Evolutionary conservation across 92 coral and sea anemone species (phyloP).

Genomic region (Umimayanthus chanpuru): DNA sequence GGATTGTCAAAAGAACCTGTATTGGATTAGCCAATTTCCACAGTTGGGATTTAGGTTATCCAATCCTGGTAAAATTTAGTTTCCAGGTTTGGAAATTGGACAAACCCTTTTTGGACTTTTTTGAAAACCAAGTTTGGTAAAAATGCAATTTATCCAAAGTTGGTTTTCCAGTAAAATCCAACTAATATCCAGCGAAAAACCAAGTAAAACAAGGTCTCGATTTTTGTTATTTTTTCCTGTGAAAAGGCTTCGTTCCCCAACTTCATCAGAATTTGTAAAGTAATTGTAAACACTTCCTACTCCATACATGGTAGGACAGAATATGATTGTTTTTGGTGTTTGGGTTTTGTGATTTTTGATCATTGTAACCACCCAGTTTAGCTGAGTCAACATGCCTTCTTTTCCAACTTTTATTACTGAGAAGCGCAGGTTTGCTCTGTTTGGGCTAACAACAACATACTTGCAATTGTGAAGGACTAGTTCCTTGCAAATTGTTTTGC

Average conservation of each 20-base stretch:
- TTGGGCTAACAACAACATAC: constrained; percentile 54
- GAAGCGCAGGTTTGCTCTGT: constrained; percentile 43
- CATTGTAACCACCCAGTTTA: constrained; percentile 56
- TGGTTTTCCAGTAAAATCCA: neutral
- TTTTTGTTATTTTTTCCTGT: constrained; percentile 2
- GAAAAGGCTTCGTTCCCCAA: no score
- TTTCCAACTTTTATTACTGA: constrained; percentile 30
- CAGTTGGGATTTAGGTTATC: constrained; percentile 1
- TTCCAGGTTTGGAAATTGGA: neutral
- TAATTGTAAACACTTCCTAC: constrained; percentile 57
- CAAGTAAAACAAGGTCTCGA: neutral
- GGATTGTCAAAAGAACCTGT: neutral
- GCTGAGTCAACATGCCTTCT: constrained; percentile 37
- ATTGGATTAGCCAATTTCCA: constrained; percentile 1
- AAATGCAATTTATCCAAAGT: constrained; percentile 1
- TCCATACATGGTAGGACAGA: constrained; percentile 59
- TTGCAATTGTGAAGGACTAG: constrained; percentile 30
- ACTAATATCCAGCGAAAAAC: neutral
- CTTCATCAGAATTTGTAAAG: no score
- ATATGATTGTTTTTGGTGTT: constrained; percentile 49
- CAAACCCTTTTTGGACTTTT: neutral
- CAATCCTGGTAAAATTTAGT: neutral
- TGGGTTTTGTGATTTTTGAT: constrained; percentile 13
- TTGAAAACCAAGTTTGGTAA: neutral
- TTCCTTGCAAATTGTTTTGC: constrained; percentile 15